Base-by-base conservation (phyloP, 2,797 vertebrate genomes). In the Yasuhikotakia modesta region DNA sequence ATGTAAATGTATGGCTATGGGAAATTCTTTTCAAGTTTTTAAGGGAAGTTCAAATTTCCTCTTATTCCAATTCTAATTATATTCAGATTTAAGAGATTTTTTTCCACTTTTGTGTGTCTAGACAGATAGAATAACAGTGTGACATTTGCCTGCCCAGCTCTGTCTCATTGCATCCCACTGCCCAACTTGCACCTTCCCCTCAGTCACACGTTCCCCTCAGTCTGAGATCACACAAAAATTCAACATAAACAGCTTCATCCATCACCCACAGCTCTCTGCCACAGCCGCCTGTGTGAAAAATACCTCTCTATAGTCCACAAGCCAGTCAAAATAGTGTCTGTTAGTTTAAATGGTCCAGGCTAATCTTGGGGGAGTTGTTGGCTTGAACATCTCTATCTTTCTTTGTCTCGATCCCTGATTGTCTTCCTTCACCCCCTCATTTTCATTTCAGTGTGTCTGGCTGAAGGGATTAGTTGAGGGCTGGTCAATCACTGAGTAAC, bases 211-310 rank as follows among this genome's bases (percentile, higher is more conserved):
- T 61, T 77, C 39, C 12, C 35, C 53, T 81, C 53, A 27, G 45
- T 13, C 12, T 17, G n/a, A 69, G 48, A 65, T 57, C 21, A 30
- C 64, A 70, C 50, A 22, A 24, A 71, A 50, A 61, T 60, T 69
- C 55, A 76, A 67, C 65, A 61, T 48, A 76, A 63, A 64, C 80
- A 69, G 30, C 68, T 30, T 69, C 80, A 78, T 82, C 79, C 82
- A 78, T 82, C 80, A 64, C 70, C 32, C 35, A 48, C 46, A 63
- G 24, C 46, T 58, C 16, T 16, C 48, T 81, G 69, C 65, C 66
- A 70, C 65, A 65, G 75, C 17, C 2, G 22, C 69, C 13, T 48
- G 19, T 48, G 19, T 14, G 8, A 39, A 71, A 35, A 76, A 75
- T 45, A 64, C 11, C 64, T 21, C 30, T 52, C 43, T 43, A 76